Base-by-base conservation (phyloP, 1,140 invertebrate species). In the Elymnias hypermnestra region DNA sequence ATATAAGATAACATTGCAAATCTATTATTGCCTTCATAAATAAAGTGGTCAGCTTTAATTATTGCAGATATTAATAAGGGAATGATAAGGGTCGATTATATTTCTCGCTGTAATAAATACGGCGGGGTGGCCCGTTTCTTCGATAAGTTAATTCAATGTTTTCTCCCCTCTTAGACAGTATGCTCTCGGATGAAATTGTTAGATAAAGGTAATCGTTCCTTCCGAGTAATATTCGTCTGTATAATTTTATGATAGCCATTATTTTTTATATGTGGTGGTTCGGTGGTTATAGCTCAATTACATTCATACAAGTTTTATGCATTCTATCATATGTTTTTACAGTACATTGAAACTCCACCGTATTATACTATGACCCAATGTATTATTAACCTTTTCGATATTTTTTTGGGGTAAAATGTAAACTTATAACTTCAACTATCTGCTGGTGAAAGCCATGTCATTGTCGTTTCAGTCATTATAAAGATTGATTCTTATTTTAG, bases 191-290 rank as follows among this genome's bases (percentile, higher is more conserved):
- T 36, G 33, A 21, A 44, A 47, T 44, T 39, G 45, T 47, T 35
- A 48, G 45, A 48, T 57, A 48, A 51, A 39, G 26, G 41, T 42
- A 52, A 40, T 44, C 33, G 41, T 39, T 45, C 19, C 31, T 43
- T 23, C 39, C 18, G 31, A 42, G 19, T 41, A 28, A 49, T 49
- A 41, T 38, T 44, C 29, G 41, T 26, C 40, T 43, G 33, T 36
- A 50, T 42, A 50, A 50, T 43, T 50, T 42, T 50, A 50, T 41
- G 10, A 36, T 5, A 9, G 14, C n/a, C 12, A 15, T 36, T 7
- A 3, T 36, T 36, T 10, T 48, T 51, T 56, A 64, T 60, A 59
- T 72, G 22, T 41, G 52, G 57, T 57, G 50, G 36, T 59, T 61
- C 55, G 60, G 35, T 44, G 53, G 35, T 7, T 29, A 29, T 1